phyloP scores from a whole-genome alignment of 1,140 invertebrate genomes.

The Bombus superbus region DNA sequence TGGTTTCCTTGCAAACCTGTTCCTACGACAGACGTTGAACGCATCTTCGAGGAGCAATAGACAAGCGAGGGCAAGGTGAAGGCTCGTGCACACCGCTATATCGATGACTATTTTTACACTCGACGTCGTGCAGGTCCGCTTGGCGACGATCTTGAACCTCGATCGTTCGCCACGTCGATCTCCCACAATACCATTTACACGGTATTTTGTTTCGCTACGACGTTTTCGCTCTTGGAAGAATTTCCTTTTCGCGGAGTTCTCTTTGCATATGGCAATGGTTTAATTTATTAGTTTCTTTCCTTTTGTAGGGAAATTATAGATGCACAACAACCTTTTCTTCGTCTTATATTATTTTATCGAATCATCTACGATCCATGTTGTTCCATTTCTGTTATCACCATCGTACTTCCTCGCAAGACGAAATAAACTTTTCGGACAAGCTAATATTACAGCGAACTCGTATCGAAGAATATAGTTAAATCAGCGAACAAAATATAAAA shows the following conservation, averaged over 20 bases:
- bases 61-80: background rate
- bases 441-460: too few species aligned
- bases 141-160: slow-evolving; percentile 49
- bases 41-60: background rate
- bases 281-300: too few species aligned
- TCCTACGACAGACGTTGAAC: background rate
- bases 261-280: too few species aligned
- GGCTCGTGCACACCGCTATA: background rate
- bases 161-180: background rate
- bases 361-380: too few species aligned
- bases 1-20: slow-evolving; percentile 36
- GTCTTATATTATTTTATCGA: too few species aligned
- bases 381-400: too few species aligned
- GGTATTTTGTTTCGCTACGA: background rate
- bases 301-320: too few species aligned
- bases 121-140: slow-evolving; percentile 13
- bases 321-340: too few species aligned
- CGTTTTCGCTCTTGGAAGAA: background rate
- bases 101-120: slow-evolving; percentile 45
- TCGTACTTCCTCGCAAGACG: too few species aligned
- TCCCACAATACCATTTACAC: background rate
- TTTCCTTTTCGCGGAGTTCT: too few species aligned
- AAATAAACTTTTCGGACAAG: too few species aligned
- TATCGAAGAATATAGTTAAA: too few species aligned
- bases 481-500: background rate